Conservation (phyloP, 2,797 vertebrate genomes). For the Hippocampus kuda region DNA sequence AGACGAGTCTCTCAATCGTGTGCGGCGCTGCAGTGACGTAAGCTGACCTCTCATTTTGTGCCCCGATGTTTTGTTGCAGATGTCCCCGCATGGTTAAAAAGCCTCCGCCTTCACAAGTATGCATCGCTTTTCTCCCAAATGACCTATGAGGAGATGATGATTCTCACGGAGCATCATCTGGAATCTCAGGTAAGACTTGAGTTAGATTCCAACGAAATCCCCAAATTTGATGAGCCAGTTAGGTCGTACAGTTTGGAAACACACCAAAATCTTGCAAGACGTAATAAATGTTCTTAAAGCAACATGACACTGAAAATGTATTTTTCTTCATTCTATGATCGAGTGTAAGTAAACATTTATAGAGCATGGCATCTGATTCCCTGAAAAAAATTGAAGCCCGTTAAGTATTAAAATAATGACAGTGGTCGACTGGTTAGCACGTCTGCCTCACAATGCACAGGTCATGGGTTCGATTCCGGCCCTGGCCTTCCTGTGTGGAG, state of each 20-base stretch:
- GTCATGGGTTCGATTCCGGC: no score
- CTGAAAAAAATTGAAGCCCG: no score
- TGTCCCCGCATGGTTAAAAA: slow-evolving; percentile 91
- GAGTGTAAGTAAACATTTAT: no score
- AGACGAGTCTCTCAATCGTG: slow-evolving; percentile 23
- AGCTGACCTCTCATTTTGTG: not conserved
- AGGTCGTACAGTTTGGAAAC: not conserved
- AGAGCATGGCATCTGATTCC: no score
- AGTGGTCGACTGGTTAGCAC: no score
- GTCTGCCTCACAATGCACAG: no score
- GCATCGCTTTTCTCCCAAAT: slow-evolving; percentile 92
- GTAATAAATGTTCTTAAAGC: slow-evolving; percentile 11
- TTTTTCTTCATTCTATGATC: no score
- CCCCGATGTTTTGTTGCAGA: slow-evolving; percentile 60
- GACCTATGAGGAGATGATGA: slow-evolving; percentile 97
- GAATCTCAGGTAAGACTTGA: slow-evolving; percentile 75
- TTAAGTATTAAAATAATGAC: no score
- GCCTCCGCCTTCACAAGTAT: slow-evolving; percentile 93
- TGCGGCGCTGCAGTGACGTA: not conserved
- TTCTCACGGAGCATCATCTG: slow-evolving; percentile 87
- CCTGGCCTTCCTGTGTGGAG: no score
- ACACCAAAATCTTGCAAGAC: slow-evolving; percentile 1
- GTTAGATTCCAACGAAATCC: not conserved
- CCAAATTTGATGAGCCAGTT: not conserved
- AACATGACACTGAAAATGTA: no score